Base-by-base conservation (phyloP, 35 echinoderm and acorn worm genomes). In the Ophiothrix spiculata region DNA sequence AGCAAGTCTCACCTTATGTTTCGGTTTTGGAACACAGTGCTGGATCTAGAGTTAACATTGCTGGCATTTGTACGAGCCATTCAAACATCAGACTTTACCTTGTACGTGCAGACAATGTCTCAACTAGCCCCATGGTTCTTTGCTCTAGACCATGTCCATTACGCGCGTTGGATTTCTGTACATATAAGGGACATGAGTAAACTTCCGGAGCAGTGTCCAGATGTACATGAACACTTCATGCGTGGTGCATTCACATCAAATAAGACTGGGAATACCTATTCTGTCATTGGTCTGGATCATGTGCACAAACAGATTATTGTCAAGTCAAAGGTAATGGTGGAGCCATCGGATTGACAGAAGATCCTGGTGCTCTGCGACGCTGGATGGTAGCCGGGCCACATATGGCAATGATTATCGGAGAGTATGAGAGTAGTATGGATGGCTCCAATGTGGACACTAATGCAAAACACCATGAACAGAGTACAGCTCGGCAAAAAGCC, bases 381-480 rank as follows among this genome's bases (percentile, higher is more conserved):
- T 93, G 84, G 93, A 91, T 95, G 89, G 36, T 79, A 4, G 54
- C 88, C 0, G 89, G 89, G 29, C 85, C 84, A 40, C 87, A 90
- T 4, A 35, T 85, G 15, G 54, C 56, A 8, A 0, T 15, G 33
- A 36, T 78, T 15, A 37, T 86, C 10, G 35, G 39, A 38, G 64
- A 86, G 39, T 77, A 40, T 78, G 74, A 86, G 74, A 31, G 21
- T 2, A 56, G 40, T 60, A 40, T 40, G 11, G 45, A 56, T 25
- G 17, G 60, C 4, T 33, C 45, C 8, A 8, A 54, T 54, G 46
- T 86, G 35, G 89, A 37, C 39, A 8, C 25, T 33, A 33, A 28
- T 76, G 2, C 28, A 23, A 49, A 64, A 31, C 83, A 76, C 39
- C 83, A 85, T 85, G 83, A 85, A 37, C 83, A 85, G 37, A 85